These are phyloP conservation scores for Harmothoe impar DNA, from an alignment of 2,888 invertebrate genomes.

Conservation along the genomic window DNA sequence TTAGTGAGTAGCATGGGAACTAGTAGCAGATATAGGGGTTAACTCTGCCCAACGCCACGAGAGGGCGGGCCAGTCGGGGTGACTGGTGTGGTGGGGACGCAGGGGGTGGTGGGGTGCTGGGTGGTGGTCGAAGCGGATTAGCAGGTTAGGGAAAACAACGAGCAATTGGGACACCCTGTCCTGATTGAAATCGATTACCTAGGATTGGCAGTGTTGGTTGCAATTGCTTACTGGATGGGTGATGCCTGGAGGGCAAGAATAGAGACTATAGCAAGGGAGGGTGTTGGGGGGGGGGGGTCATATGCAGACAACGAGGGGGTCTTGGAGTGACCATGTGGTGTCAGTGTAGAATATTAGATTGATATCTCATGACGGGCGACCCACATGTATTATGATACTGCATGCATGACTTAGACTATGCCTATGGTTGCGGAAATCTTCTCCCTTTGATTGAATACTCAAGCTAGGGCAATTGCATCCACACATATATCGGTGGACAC, in stretches of 20 bases:
- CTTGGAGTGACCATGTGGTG: not conserved
- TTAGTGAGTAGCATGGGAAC: not conserved
- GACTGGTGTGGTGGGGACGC: conserved; percentile 5
- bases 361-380: too few relatives aligned
- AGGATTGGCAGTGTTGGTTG: not conserved
- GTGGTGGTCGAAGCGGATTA: not conserved
- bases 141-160: conserved; percentile 25
- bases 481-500: too few relatives aligned
- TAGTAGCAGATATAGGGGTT: not conserved
- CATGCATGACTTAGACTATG: too few relatives aligned
- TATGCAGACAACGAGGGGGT: not conserved
- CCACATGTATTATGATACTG: too few relatives aligned
- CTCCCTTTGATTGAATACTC: too few relatives aligned
- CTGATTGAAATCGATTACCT: conserved; percentile 24
- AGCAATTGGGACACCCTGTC: not conserved
- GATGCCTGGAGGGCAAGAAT: not conserved
- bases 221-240: conserved; percentile 2
- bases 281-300: not conserved
- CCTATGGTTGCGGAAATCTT: too few relatives aligned
- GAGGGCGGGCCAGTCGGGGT: conserved; percentile 16
- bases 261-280: not conserved
- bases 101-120: not conserved
- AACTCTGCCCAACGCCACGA: not conserved
- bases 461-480: too few relatives aligned
- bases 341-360: too few relatives aligned